A percentile compares a stretch with the other conserved stretches of the same genome.
Conservation (phyloP, 2,888 invertebrate genomes). For the Pyrrhia umbra region DNA sequence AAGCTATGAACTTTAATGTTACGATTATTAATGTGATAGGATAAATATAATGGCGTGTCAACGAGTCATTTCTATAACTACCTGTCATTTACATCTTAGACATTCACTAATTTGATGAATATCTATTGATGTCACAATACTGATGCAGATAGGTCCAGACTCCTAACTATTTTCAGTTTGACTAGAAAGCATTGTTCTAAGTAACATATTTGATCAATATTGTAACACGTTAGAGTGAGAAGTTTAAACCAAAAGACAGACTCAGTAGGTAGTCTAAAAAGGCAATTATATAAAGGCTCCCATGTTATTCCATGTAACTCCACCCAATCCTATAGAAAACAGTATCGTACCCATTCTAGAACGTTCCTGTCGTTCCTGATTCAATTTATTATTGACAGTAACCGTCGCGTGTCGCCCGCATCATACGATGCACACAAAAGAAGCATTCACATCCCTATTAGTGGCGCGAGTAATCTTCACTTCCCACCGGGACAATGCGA, state of each 20-base stretch:
- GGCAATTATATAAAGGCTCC: neutral
- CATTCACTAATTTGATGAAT: conserved; percentile 20
- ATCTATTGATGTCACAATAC: conserved; percentile 7
- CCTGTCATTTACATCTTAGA: conserved; percentile 8
- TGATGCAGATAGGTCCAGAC: too few relatives aligned
- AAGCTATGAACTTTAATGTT: conserved; percentile 7
- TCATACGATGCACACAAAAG: conserved; percentile 68
- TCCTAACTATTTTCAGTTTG: too few relatives aligned
- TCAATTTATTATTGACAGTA: conserved; percentile 49
- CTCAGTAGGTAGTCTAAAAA: too few relatives aligned
- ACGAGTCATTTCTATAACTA: conserved; percentile 38
- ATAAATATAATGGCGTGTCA: conserved; percentile 19
- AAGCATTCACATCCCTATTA: conserved; percentile 74
- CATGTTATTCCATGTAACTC: neutral
- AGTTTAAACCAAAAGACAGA: too few relatives aligned
- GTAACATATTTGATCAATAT: too few relatives aligned
- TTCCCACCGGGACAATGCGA: conserved; percentile 62
- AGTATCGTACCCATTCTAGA: conserved; percentile 17
- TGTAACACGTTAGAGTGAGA: too few relatives aligned
- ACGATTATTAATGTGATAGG: conserved; percentile 8
- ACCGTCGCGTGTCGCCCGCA: conserved; percentile 54
- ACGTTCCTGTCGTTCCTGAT: conserved; percentile 36
- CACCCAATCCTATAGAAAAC: neutral
- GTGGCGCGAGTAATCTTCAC: conserved; percentile 47
- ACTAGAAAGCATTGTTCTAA: too few relatives aligned